phyloP scores from a whole-genome alignment of 1,140 invertebrate species.

The Lanistes nyassanus region DNA sequence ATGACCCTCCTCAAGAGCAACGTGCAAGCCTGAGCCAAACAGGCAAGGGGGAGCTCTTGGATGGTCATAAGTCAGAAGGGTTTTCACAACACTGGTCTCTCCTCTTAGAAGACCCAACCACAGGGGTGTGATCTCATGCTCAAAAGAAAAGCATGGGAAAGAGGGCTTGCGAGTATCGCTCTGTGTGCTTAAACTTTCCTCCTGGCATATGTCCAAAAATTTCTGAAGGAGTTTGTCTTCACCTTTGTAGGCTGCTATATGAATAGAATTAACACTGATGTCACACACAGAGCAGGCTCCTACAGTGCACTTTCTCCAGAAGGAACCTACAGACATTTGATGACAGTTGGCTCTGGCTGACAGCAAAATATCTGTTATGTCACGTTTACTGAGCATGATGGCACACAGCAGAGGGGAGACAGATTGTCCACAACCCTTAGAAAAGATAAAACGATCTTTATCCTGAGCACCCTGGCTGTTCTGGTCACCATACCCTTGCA shows the following conservation, averaged over 20 bases:
- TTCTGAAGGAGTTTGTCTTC: constrained; percentile 7
- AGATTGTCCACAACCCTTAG: constrained; percentile 33
- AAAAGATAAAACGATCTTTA: constrained; percentile 28
- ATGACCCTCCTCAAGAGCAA: constrained; percentile 26
- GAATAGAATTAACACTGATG: constrained; percentile 23
- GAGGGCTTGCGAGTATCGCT: constrained; percentile 3
- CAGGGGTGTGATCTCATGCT: constrained; percentile 31
- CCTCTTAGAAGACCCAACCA: constrained; percentile 33
- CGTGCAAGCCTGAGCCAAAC: constrained; percentile 30
- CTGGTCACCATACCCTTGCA: neutral
- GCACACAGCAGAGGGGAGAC: constrained; percentile 32
- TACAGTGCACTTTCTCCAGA: constrained; percentile 18
- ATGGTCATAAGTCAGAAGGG: constrained; percentile 25
- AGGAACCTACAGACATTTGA: constrained; percentile 21
- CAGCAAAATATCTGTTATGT: constrained; percentile 22
- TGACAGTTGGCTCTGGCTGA: constrained; percentile 24
- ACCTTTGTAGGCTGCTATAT: constrained; percentile 31
- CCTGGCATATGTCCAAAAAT: neutral
- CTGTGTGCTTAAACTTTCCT: neutral
- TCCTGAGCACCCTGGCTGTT: neutral
- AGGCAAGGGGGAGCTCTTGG: constrained; percentile 27
- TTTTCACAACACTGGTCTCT: constrained; percentile 21
- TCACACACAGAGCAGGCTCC: constrained; percentile 34
- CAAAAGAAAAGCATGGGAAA: neutral
- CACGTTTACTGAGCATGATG: constrained; percentile 18